These are phyloP conservation scores for Yponomeuta cagnagella DNA, from an alignment of 2,888 invertebrate genomes.

Conservation along the genomic window DNA sequence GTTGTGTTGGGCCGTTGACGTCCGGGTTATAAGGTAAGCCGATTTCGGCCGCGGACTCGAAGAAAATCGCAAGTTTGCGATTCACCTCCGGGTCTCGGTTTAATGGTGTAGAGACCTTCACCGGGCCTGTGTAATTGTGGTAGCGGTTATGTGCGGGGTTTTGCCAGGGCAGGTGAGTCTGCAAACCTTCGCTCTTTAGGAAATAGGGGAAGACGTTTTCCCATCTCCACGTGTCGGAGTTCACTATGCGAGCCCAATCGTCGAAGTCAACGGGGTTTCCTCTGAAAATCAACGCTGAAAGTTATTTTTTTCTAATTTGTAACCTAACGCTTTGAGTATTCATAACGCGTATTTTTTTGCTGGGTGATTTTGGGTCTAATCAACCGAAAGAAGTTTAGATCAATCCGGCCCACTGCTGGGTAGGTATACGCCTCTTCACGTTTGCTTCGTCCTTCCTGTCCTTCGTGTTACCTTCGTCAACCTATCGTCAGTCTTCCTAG, in stretches of 20 bases:
- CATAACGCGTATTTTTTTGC: background rate
- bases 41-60: slow-evolving; percentile 63
- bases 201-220: slow-evolving; percentile 78
- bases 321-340: too few relatives aligned
- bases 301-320: too few relatives aligned
- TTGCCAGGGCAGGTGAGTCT: slow-evolving; percentile 46
- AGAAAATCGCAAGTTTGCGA: slow-evolving; percentile 42
- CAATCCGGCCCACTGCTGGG: too few relatives aligned
- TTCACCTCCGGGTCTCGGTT: slow-evolving; percentile 32
- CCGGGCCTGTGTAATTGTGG: slow-evolving; percentile 42
- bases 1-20: slow-evolving; percentile 64
- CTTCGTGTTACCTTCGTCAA: too few relatives aligned
- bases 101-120: slow-evolving; percentile 58
- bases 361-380: too few relatives aligned
- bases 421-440: too few relatives aligned
- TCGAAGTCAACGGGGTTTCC: slow-evolving; percentile 80
- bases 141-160: slow-evolving; percentile 36
- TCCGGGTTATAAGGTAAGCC: slow-evolving; percentile 57
- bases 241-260: slow-evolving; percentile 78
- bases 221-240: slow-evolving; percentile 76
- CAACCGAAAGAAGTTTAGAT: too few relatives aligned
- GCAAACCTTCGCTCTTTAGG: slow-evolving; percentile 79
- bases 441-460: too few relatives aligned
- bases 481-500: too few relatives aligned
- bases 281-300: slow-evolving; percentile 34